Conservation (phyloP, 2,797 vertebrate species). For the Dryobates pubescens region DNA sequence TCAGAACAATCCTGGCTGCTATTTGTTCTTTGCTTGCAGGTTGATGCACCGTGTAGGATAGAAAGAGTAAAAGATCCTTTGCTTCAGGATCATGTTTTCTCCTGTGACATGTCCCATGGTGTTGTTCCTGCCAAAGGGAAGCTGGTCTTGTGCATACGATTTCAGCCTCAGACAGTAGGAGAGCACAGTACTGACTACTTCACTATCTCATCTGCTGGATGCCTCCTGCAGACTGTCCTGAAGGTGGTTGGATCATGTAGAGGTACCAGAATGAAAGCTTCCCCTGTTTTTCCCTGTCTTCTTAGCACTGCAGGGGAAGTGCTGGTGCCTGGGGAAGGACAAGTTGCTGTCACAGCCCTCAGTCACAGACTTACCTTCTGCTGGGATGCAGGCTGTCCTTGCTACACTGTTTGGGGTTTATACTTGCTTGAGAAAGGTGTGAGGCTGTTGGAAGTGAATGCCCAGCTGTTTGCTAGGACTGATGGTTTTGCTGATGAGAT, state of each 20-base stretch:
- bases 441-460: background rate
- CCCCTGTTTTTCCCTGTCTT: background rate
- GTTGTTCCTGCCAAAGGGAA: constrained; percentile 78
- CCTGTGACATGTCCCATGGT: constrained; percentile 74
- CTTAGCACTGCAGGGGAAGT: background rate
- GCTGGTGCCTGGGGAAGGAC: background rate
- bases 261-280: constrained; percentile 77
- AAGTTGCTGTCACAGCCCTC: background rate
- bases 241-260: constrained; percentile 86
- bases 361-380: background rate
- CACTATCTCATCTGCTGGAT: constrained; percentile 79
- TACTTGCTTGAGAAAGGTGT: background rate
- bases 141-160: constrained; percentile 77
- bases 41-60: constrained; percentile 83
- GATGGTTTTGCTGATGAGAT: background rate
- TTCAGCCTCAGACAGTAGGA: constrained; percentile 83
- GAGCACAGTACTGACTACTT: constrained; percentile 86
- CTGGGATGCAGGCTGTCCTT: background rate
- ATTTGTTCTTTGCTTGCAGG: constrained; percentile 74
- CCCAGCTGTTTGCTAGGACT: background rate
- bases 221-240: constrained; percentile 76
- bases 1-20: background rate
- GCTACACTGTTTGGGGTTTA: background rate
- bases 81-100: constrained; percentile 79
- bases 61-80: constrained; percentile 58